Base-by-base conservation (phyloP, 2,888 invertebrate genomes). In the Eurytoma californica region DNA sequence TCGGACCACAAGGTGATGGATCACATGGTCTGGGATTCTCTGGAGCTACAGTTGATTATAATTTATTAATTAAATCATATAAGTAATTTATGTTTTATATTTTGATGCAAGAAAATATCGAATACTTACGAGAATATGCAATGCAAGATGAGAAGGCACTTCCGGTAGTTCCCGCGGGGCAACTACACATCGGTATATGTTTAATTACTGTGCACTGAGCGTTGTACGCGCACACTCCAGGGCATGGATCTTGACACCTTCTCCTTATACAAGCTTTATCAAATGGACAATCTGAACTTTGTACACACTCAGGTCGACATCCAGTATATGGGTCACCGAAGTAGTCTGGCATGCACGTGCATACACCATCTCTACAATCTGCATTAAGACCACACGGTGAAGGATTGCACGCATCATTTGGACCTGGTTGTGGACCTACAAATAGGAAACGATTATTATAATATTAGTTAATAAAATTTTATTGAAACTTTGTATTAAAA, bases 301-400 rank as follows among this genome's bases (percentile, higher is more conserved):
- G 89, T 63, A 91, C 86, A 85, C 92, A 93, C 83, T 92, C 92
- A 28, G 92, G 91, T 83, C 91, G 87, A n/a, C 95, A 95, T 77
- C 92, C 92, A 88, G 92, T 92, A 87, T 94, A 92, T 57, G 95
- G 94, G 83, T 92, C 91, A 16, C 93, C 93, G 53, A 89, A 90
- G 83, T 91, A 92, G 66, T 92, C 92, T 4, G 89, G 86, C 65
- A 91, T 85, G 83, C 93, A 93, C 20, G 88, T 89, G 84, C 92
- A 92, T 24, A 90, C 88, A 13, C 92, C 91, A 66, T 92, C 90
- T 83, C 87, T 89, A 86, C 95, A 95, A 81, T 92, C 89, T 28
- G 94, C 92, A 87, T 95, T 95, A 68, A 93, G 92, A 82, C 95
- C 95, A 87, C 95, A 95, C 51, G 94, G 95, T 82, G 93, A 94